Evolutionary conservation across 2,888 invertebrate genomes (phyloP), one percentile per base, ranked within the genome.

Genomic region (Halictus quadricinctus): DNA sequence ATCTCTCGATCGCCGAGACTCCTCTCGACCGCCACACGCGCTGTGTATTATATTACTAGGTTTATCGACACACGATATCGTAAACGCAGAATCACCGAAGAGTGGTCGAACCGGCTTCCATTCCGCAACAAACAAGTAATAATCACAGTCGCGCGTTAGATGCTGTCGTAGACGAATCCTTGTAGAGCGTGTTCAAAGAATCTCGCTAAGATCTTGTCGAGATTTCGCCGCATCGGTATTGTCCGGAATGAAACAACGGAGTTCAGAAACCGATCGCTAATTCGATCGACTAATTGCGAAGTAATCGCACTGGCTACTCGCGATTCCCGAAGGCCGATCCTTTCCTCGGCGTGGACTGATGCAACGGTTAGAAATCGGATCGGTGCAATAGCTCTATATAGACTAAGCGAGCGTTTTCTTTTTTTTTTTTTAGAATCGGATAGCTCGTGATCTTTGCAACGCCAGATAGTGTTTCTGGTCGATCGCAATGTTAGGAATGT

Each of bases 81-180:
- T 58, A 76, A 85, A 82, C 8, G 29, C 29, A 80, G 64, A 73
- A 82, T 80, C 64, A 54, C 18, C 50, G 80, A 15, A 64, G 72
- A 75, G 75, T 70, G 46, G 77, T 54, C 58, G 72, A 82, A 87
- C 84, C 85, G 82, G 86, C 80, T 80, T 75, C 72, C 15, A 54
- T 69, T 80, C 70, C 80, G 79, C 43, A 82, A 85, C 75, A 64
- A 69, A 29, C 25, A 80, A 78, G 29, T 50, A 70, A 69, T 80
- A 80, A 84, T 84, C 46, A 77, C 74, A 54, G 36, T 75, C 10
- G 48, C 43, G 58, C 64, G 36, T 46, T 43, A 58, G 36, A 58
- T 25, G 41, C 13, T 64, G 25, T 13, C 25, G 54, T 48, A 10
- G 18, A 21, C 21, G 46, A 43, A 54, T 41, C 25, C 15, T 76